Base-by-base conservation (phyloP, 2,888 invertebrate genomes). In the Panzeria rudis region DNA sequence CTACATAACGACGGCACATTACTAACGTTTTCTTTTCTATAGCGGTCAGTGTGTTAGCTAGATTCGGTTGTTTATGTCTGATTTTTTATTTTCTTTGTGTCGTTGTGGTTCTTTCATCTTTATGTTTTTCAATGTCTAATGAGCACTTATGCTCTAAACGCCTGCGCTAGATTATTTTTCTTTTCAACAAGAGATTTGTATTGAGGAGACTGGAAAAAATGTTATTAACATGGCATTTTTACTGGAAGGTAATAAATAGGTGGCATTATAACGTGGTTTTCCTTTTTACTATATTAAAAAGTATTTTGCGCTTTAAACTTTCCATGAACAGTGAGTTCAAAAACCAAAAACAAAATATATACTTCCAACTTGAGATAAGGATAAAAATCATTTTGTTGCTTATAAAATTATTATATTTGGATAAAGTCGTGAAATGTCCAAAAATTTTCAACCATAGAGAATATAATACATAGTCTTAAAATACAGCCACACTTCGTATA, bases 41-140 rank as follows among this genome's bases (percentile, higher is more conserved):
- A 82, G 85, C 85, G 85, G 85, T 85, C 82, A 85, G 69, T 85
- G 85, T 82, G 85, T 82, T 82, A 85, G 54, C 73, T 78, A 78
- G 73, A 71, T 78, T 75, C 50, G 50, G 29, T 80, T 73, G 77
- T 17, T 73, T 64, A 15, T 82, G 66, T 76, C 72, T 78, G 75
- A 61, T 52, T 73, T 29, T 62, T 9, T 35, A 1, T n/a, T 29
- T 44, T 32, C 47, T 61, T 11, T 72, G 11, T 68, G 15, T 54
- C 32, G 32, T 54, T 47, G 15, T 13, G n/a, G 20, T 68, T 69
- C 69, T 54, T 44, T 66, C 23, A 38, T 62, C n/a, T 52, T 47
- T 13, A 25, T 69, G 23, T 35, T 59, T 84, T 76, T 77, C 80
- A 71, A 80, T 76, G 79, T 79, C 79, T 84, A 32, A 38, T 38